phyloP scores from a whole-genome alignment of 92 coral and sea anemone genomes.

The Parazoanthus atlanticus region DNA sequence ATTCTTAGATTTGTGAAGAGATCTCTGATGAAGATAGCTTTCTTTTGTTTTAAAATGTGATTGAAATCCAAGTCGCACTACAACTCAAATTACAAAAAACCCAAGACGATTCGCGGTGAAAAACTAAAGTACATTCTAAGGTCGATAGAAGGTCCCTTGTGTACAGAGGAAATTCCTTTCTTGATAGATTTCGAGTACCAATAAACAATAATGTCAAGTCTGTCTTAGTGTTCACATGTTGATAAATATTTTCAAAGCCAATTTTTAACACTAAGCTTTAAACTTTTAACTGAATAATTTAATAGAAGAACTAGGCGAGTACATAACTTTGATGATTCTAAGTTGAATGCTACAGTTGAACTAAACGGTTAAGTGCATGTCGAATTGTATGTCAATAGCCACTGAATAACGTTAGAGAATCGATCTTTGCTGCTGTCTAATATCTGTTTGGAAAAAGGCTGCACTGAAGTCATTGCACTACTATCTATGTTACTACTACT shows the following conservation, averaged over 20 bases:
- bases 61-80: neutral
- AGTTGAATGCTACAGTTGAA: neutral
- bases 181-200: neutral
- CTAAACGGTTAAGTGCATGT: neutral
- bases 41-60: neutral
- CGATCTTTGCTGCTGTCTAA: neutral
- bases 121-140: neutral
- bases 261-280: neutral
- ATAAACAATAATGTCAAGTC: neutral
- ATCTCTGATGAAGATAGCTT: neutral
- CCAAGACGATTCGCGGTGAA: neutral
- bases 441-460: neutral
- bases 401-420: neutral
- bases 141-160: no score
- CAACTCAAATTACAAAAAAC: neutral
- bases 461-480: neutral
- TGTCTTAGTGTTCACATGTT: neutral
- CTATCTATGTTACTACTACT: neutral
- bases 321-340: no score
- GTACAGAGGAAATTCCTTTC: neutral
- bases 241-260: neutral
- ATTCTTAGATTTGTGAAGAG: conserved; percentile 10
- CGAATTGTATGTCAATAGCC: neutral
- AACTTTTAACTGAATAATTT: neutral
- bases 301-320: no score